A percentile compares a stretch with the other conserved stretches of the same genome.
Evolutionary conservation across 2,888 invertebrate species (phyloP).

Genomic region (Amiota mariae): DNA sequence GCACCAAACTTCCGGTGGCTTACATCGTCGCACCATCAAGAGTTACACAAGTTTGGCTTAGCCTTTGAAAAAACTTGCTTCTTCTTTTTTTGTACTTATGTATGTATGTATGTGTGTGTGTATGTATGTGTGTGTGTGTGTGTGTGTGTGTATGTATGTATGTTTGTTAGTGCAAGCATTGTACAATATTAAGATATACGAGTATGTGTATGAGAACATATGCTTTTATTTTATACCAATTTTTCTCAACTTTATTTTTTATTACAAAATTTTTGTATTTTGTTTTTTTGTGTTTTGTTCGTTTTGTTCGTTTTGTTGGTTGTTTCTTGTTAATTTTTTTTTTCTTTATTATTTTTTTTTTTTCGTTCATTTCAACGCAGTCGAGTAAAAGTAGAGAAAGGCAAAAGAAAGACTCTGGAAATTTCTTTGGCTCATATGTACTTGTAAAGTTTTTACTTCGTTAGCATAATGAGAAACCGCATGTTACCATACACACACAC

Average conservation of each 20-base stretch:
- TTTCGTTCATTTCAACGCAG: constrained; percentile 29
- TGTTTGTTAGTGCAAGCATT: no score
- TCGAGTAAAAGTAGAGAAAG: neutral
- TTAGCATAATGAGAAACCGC: constrained; percentile 71
- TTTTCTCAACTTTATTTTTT: no score
- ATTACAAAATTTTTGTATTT: constrained; percentile 61
- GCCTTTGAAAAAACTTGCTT: neutral
- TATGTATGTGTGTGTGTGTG: no score
- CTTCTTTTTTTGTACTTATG: no score
- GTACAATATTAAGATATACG: constrained; percentile 43
- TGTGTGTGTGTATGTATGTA: no score
- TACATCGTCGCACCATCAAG: no score
- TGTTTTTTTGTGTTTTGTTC: constrained; percentile 36
- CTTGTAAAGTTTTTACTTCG: constrained; percentile 70
- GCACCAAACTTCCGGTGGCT: no score
- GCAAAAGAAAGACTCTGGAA: constrained; percentile 27
- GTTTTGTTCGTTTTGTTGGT: constrained; percentile 9
- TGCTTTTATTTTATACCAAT: constrained; percentile 51
- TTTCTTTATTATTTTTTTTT: constrained; percentile 45
- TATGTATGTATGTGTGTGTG: no score
- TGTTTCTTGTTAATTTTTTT: constrained; percentile 39
- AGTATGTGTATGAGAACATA: constrained; percentile 30
- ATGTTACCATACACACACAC: constrained; percentile 61
- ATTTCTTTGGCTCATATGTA: constrained; percentile 59
- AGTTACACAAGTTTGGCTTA: neutral